Evolutionary conservation across 2,113 vertebrate genomes (phyloP), one percentile per base, ranked within the genome.

Genomic region (Anolis sagrei): DNA sequence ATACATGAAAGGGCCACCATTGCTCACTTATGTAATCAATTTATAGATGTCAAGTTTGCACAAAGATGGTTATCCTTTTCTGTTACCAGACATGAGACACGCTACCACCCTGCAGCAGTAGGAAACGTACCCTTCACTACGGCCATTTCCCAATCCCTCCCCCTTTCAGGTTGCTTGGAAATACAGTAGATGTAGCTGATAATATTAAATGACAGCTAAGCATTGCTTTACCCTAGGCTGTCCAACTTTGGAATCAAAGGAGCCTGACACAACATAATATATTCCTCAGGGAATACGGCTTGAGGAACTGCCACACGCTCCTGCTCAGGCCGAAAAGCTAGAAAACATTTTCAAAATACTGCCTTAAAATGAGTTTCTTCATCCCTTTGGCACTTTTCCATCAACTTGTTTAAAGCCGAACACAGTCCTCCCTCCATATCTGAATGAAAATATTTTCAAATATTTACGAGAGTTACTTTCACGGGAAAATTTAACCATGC

Each of bases 1-100:
- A 0, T 88, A 93, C 95, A 95, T 96, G 96, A 97, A 97, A 96
- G 94, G 97, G 96, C 97, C 97, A 97, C 96, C 97, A 95, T 76
- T 93, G 95, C 93, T 95, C 93, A 94, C 95, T 96, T 93, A 95
- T 96, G 96, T 94, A 94, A 97, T 96, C 95, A 95, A 96, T 97
- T 96, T 95, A 94, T 94, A 91, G 92, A 96, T 94, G 95, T 97
- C 96, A 95, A 85, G 94, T 95, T 91, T 90, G 95, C 88, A 39
- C 90, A 78, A 79, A 94, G 95, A 97, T 95, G 96, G 90, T 96
- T 95, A 93, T 95, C 94, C 94, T 90, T 92, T 92, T 90, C 93
- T 90, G 94, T 92, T 76, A 88, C 86, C 89, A 95, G 85, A 73
- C 91, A 74, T 87, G 88, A 95, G 96, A 96, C 94, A 90, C 10